Evolutionary conservation across 2,888 invertebrate species (phyloP), one percentile per base, ranked within the genome.

Genomic region (Trilocha varians): DNA sequence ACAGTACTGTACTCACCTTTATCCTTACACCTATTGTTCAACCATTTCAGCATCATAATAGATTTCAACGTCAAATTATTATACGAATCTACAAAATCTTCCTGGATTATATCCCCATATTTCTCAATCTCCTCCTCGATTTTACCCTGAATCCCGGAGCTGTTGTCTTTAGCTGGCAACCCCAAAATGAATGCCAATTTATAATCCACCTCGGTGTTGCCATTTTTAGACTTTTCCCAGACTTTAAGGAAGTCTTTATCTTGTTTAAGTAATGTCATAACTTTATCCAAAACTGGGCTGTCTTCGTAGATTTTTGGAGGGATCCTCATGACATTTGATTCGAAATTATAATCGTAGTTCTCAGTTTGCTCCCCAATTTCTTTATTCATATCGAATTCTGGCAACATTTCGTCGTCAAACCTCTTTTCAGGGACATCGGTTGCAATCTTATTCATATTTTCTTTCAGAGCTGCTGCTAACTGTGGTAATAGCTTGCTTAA

Each of bases 51-150:
- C 87, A 95, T 90, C 90, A 94, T 91, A 9, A 94, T 90, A 36
- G 94, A 93, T 67, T 96, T 96, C 16, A 96, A 63, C 0, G 95
- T 96, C 50, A 95, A 84, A 87, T 96, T 96, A 69, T 95, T 93
- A 65, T 96, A 95, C 0, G 93, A 91, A 69, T 96, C 96, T 33
- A 91, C 70, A 65, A 96, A 96, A 35, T 89, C 90, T 65, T 95
- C 95, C 72, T 95, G 94, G 40, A 96, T 91, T 9, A 96, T 87
- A 69, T 96, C 95, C 14, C 91, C 90, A 61, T 90, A 91, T 40
- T 80, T 83, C 2, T 87, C 80, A 15, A 88, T 89, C 66, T 95
- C 95, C 34, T 89, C 88, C 36, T 88, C 84, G 16, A 94, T 88
- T 43, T 87, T 86, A 45, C 79, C 84, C 80, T 93, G 87, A 0